Evolutionary conservation across 53 echinoderm and acorn worm species (phyloP), one percentile per base, ranked within the genome.

Genomic region (Paelopatides confundens): DNA sequence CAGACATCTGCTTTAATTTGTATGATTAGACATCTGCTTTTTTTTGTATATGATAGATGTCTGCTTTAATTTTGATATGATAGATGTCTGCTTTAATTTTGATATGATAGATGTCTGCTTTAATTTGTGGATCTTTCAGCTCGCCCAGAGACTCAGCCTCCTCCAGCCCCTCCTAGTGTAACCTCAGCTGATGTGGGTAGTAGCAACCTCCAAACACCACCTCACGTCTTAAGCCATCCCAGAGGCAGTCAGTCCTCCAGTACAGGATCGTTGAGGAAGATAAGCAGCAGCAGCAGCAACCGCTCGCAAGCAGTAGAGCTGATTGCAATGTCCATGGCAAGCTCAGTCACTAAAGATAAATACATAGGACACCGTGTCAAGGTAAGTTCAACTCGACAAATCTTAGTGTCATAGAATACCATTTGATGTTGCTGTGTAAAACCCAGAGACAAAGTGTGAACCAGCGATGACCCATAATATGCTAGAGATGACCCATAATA

Each of bases 191-290:
- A 63, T n/a, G 65, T 62, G 1, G 84, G 76, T 2, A 50, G 76
- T 32, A 30, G 69, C 35, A 33, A 85, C 82, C 78, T 94, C 35
- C 94, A 94, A 82, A 94, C 94, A 36, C 94, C 92, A 0, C 89
- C 89, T 46, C 94, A 92, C 58, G 89, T 32, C 26, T 52, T 79
- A 53, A 79, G 31, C 31, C 79, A 79, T 54, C 50, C 87, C 49
- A 65, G 94, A 71, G 89, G 90, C 51, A 94, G 92, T 28, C 88
- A 92, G 24, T 89, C 89, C 34, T 92, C 94, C 46, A 94, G 94
- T 62, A 89, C 94, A 15, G 94, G 94, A 14, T 92, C 92, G 8
- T 76, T 94, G 35, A 86, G 94, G 46, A 94, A 94, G 76, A 85
- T 85, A 29, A 83, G 63, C 46, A 65, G 65, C 31, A 62, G 54